Evolutionary conservation across 92 coral and sea anemone species (phyloP), one percentile per base, ranked within the genome.

Genomic region (Scolanthus callimorphus): DNA sequence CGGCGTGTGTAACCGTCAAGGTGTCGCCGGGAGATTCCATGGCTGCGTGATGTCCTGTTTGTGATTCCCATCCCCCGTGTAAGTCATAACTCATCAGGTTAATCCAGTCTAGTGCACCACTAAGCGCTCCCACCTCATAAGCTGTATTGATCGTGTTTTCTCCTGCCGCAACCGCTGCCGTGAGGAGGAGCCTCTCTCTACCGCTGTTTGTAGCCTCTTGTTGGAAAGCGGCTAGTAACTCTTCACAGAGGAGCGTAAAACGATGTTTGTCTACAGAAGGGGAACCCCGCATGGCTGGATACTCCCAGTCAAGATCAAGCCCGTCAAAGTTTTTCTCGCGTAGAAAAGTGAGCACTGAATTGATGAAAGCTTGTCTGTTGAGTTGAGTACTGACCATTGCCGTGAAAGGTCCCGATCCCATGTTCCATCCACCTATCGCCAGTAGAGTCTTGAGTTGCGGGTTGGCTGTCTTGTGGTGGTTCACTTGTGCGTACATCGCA

Each of bases 381-480:
- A 54, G 81, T 11, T 73, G 52, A n/a, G 60, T 55, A 20, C 67
- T 41, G 2, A 76, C 97, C 97, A 90, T 90, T 8, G 57, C 29
- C 2, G 97, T 85, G 75, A 90, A 90, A 10, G 83, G 47, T 27
- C 0, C 76, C 73, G 20, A 48, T 57, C 48, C 81, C 97, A 51
- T 85, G 94, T 13, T 90, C 92, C 89, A 90, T 12, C 97, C 97
- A n/a, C 97, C 97, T 2, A 90, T 68, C 3, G 97, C 94, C 44
- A 90, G 51, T 30, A 85, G 71, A 0, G 85, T 67, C 63, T 85
- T 90, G 11, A 90, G 59, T 3, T 52, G 46, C 1, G 97, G 90
- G 65, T 90, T 90, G 29, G 17, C 29, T 31, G 37, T 31, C 57
- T 85, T 85, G 53, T 79, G 67, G 30, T 17, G 49, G 62, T 85